A percentile compares a stretch with the other conserved stretches of the same genome.
Evolutionary conservation across 2,888 invertebrate genomes (phyloP).

Genomic region (Pseudococcus longispinus): DNA sequence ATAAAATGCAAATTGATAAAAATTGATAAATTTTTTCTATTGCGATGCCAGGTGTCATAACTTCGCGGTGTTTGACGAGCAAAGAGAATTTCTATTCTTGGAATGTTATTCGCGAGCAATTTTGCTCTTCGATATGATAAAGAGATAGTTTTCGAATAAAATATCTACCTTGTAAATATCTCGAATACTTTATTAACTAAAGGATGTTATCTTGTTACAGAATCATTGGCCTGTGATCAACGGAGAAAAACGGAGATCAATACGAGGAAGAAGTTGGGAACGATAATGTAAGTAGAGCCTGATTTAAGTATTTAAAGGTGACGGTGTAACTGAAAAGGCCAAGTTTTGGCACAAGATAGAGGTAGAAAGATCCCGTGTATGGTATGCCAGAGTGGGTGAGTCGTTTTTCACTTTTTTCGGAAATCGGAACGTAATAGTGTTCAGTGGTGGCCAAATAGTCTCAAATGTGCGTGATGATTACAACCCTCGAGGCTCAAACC

Average conservation of each 20-base stretch:
- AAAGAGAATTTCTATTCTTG: background rate
- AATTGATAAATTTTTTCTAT: constrained; percentile 1
- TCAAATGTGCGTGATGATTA: no score
- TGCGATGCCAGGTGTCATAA: background rate
- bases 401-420: no score
- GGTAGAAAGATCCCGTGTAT: no score
- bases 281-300: background rate
- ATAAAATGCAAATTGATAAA: constrained; percentile 16
- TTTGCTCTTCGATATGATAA: no score
- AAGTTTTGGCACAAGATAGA: background rate
- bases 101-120: no score
- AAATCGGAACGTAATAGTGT: no score
- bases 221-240: background rate
- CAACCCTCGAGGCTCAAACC: no score
- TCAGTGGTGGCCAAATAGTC: no score
- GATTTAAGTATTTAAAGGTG: background rate
- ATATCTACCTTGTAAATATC: no score
- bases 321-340: background rate
- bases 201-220: background rate
- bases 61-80: background rate
- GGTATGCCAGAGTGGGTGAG: no score
- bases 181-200: background rate
- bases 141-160: no score
- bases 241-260: background rate
- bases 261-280: background rate